Conservation (phyloP, 2,797 vertebrate species). For the Eulemur mongoz region DNA sequence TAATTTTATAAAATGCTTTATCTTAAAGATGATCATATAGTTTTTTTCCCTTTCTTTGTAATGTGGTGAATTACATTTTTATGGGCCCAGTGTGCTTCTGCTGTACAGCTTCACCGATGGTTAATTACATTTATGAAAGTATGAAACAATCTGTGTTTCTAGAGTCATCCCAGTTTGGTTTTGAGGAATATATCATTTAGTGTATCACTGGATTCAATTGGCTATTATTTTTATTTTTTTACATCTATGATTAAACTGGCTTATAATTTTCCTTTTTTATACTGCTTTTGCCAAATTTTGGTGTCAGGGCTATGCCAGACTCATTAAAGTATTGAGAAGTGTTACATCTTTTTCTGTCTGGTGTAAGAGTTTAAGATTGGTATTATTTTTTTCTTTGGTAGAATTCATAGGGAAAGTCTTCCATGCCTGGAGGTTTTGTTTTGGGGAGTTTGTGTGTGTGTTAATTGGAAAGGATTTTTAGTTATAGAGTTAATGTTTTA, state of each 20-base stretch:
- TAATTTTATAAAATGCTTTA: constrained; percentile 33
- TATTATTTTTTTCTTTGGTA: neutral
- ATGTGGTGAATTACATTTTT: neutral
- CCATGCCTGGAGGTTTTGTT: neutral
- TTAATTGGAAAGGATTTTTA: neutral
- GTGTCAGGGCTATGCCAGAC: neutral
- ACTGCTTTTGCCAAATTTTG: neutral
- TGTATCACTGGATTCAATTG: neutral
- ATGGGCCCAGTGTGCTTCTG: neutral
- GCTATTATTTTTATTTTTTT: neutral
- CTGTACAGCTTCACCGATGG: neutral
- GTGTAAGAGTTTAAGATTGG: neutral
- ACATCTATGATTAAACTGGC: neutral
- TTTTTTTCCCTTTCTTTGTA: neutral
- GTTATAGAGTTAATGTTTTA: neutral
- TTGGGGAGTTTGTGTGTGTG: neutral
- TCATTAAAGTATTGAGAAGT: neutral
- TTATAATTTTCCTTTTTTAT: neutral
- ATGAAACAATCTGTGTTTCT: neutral
- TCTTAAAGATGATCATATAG: neutral
- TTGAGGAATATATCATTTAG: neutral
- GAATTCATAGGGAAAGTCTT: neutral
- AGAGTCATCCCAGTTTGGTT: neutral
- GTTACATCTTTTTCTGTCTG: neutral
- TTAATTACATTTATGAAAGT: neutral